Evolutionary conservation across 2,113 vertebrate genomes (phyloP).

Genomic region (Hemiscyllium ocellatum): DNA sequence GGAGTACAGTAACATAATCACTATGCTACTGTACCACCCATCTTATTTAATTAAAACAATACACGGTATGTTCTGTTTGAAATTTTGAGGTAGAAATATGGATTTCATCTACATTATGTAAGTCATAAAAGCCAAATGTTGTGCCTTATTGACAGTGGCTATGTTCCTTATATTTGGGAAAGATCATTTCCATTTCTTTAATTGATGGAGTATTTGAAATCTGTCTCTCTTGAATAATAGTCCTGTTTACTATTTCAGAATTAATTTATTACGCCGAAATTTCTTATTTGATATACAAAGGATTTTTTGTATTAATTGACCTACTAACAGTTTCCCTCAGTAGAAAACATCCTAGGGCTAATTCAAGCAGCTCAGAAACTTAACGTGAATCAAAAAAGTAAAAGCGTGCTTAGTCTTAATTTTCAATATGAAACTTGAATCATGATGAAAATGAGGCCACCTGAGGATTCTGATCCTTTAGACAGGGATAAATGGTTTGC

Average conservation of each 20-base stretch:
- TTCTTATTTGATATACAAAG: neutral
- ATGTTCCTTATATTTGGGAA: neutral
- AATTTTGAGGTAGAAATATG: neutral
- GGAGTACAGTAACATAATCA: too few relatives aligned
- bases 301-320: neutral
- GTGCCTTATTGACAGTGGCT: neutral
- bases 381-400: neutral
- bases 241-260: neutral
- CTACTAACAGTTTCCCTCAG: neutral
- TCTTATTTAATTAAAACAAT: too few relatives aligned
- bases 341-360: neutral
- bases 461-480: neutral
- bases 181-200: neutral
- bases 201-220: neutral
- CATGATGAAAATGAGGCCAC: neutral
- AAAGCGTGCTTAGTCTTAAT: neutral
- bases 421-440: neutral
- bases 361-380: neutral
- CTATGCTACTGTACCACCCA: too few relatives aligned
- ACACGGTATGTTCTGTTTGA: too few relatives aligned
- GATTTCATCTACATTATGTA: neutral
- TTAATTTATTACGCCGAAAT: neutral
- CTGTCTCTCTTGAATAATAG: neutral
- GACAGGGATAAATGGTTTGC: neutral
- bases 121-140: neutral